These are phyloP conservation scores for Oligia strigilis DNA, from an alignment of 2,888 invertebrate genomes.

Conservation along the genomic window DNA sequence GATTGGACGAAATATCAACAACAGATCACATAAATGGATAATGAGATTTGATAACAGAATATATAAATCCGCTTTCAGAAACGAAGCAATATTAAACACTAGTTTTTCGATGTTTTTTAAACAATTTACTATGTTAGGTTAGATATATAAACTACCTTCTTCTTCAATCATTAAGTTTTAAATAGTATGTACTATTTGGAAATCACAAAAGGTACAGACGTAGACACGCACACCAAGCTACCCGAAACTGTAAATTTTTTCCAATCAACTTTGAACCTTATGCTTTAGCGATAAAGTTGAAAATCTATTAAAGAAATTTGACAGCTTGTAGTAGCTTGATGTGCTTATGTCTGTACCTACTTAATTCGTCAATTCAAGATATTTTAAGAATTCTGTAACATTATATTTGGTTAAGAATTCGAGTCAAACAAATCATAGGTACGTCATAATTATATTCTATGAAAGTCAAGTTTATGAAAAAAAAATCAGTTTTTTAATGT, in stretches of 20 bases:
- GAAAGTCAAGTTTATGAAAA: not conserved
- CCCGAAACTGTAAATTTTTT: too few relatives aligned
- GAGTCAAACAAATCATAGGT: not conserved
- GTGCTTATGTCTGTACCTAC: not conserved
- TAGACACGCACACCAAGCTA: too few relatives aligned
- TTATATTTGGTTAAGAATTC: not conserved
- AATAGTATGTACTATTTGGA: slow-evolving; percentile 23
- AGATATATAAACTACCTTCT: not conserved
- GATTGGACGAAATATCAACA: not conserved
- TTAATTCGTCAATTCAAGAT: slow-evolving; percentile 15
- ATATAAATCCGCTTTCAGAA: not conserved
- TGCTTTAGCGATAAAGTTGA: too few relatives aligned
- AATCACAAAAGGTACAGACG: slow-evolving; percentile 1
- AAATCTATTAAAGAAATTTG: too few relatives aligned
- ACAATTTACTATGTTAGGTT: not conserved
- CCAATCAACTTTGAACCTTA: too few relatives aligned
- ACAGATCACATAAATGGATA: not conserved
- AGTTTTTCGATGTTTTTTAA: slow-evolving; percentile 19
- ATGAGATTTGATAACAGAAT: not conserved
- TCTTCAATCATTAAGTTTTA: not conserved
- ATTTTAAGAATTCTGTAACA: not conserved
- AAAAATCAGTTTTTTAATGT: not conserved
- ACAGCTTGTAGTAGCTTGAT: too few relatives aligned
- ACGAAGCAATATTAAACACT: not conserved
- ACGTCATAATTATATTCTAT: not conserved